phyloP scores from a whole-genome alignment of 2,888 invertebrate genomes.

The Cephus spinipes region DNA sequence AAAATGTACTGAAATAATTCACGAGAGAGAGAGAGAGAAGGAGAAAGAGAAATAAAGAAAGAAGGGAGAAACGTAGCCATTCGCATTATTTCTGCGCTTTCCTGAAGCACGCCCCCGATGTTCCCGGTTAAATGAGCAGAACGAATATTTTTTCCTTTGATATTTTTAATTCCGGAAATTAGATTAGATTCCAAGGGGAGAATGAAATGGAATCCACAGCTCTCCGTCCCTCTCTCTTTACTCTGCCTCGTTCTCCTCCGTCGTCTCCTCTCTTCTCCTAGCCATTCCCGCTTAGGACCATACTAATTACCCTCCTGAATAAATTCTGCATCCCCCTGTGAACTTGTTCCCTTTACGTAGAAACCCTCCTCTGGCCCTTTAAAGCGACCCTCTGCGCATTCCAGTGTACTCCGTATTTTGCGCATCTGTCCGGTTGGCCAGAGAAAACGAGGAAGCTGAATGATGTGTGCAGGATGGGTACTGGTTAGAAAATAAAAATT shows the following conservation, averaged over 20 bases:
- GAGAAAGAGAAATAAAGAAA: neutral
- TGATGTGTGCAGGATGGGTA: no score
- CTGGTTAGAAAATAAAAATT: neutral
- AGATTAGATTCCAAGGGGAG: constrained; percentile 30
- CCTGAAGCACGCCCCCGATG: neutral
- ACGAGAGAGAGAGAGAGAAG: no score
- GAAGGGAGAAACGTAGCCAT: neutral
- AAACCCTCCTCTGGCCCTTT: no score
- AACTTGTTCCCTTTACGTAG: neutral
- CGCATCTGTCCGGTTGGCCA: no score
- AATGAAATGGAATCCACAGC: constrained; percentile 18
- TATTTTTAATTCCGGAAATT: constrained; percentile 42
- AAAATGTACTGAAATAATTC: no score
- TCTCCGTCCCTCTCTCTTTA: constrained; percentile 5
- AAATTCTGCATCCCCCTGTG: constrained; percentile 18
- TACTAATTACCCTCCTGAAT: constrained; percentile 35
- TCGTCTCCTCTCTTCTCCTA: neutral
- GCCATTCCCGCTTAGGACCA: constrained; percentile 13
- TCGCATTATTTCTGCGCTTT: constrained; percentile 4
- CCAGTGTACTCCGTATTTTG: no score
- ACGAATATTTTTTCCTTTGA: constrained; percentile 31
- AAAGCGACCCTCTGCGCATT: no score
- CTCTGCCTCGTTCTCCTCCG: constrained; percentile 5
- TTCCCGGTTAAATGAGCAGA: constrained; percentile 12
- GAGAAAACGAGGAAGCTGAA: no score